These are phyloP conservation scores for Petrophora chlorosata DNA, from an alignment of 2,888 invertebrate genomes.

Conservation along the genomic window DNA sequence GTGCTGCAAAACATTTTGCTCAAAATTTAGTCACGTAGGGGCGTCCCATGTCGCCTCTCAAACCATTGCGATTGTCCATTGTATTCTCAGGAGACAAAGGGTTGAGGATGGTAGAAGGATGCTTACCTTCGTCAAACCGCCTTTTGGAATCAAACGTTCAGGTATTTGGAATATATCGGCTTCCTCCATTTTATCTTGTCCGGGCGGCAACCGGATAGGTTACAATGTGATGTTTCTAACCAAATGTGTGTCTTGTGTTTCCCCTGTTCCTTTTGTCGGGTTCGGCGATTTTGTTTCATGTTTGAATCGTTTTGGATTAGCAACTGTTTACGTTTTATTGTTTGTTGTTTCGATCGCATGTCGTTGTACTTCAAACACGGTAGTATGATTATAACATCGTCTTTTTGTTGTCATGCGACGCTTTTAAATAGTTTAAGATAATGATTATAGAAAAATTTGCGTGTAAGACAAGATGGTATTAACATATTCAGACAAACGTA, in stretches of 20 bases:
- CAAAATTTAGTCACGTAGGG: slow-evolving; percentile 81
- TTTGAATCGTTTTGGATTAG: slow-evolving; percentile 18
- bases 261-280: slow-evolving; percentile 17
- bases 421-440: no score
- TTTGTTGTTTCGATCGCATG: no score
- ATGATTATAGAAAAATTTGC: no score
- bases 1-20: slow-evolving; percentile 74
- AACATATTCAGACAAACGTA: no score
- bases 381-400: no score
- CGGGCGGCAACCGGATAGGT: slow-evolving; percentile 28
- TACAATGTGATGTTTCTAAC: slow-evolving; percentile 37
- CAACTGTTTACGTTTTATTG: slow-evolving; percentile 8
- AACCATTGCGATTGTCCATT: slow-evolving; percentile 79
- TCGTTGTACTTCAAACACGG: no score
- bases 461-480: no score
- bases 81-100: slow-evolving; percentile 81
- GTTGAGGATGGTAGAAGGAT: slow-evolving; percentile 69
- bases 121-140: slow-evolving; percentile 78
- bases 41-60: slow-evolving; percentile 78
- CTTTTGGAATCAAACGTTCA: slow-evolving; percentile 70
- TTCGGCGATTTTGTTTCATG: slow-evolving; percentile 17
- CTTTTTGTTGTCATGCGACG: no score
- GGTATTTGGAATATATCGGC: slow-evolving; percentile 69
- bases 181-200: slow-evolving; percentile 38
- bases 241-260: slow-evolving; percentile 26